Conservation (phyloP, 2,113 vertebrate genomes). For the Barnardius zonarius region DNA sequence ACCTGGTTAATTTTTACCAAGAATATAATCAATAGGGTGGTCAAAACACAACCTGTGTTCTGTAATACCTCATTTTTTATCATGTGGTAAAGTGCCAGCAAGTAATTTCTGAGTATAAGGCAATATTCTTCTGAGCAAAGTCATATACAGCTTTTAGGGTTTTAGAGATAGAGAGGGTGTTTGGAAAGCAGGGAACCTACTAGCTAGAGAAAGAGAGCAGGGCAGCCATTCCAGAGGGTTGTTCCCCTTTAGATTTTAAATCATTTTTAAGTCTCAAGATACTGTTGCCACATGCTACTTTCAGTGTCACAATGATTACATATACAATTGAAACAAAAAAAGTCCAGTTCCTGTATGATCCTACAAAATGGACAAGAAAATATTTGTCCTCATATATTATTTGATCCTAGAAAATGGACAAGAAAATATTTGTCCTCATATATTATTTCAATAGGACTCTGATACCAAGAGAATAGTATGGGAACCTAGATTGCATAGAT, state of each 20-base stretch:
- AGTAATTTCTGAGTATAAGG: neutral
- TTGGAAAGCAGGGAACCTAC: neutral
- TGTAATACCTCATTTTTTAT: neutral
- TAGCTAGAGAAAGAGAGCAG: neutral
- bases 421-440: neutral
- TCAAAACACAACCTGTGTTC: neutral
- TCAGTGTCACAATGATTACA: neutral
- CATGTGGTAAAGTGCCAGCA: neutral
- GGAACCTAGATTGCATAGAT: conserved; percentile 32
- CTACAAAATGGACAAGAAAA: neutral
- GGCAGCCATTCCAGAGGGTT: neutral
- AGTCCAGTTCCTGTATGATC: neutral
- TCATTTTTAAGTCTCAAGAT: neutral
- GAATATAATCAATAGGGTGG: neutral
- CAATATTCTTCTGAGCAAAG: neutral
- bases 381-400: neutral
- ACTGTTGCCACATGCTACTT: neutral
- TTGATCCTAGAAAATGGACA: neutral
- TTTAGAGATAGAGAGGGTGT: neutral
- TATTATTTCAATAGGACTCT: neutral
- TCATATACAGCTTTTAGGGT: neutral
- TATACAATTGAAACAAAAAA: neutral
- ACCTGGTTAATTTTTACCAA: neutral
- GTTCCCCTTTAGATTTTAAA: neutral
- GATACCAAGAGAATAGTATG: neutral